Percentiles rank a stretch among this genome's conserved stretches.
phyloP scores from a whole-genome alignment of 1,140 invertebrate genomes.

The Pygmarrhopalites habei region DNA sequence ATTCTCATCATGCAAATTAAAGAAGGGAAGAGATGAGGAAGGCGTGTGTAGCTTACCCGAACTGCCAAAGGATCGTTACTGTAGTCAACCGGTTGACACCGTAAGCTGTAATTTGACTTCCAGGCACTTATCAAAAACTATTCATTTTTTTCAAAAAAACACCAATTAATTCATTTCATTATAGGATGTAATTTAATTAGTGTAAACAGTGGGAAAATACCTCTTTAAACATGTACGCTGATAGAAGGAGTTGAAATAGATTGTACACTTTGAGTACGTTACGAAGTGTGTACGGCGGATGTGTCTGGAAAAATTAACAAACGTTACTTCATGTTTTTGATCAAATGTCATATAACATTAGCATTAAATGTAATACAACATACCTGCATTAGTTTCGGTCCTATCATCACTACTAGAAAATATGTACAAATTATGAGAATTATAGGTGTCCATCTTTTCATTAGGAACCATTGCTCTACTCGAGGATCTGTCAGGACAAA shows the following conservation, averaged over 20 bases:
- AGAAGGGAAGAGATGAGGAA: background rate
- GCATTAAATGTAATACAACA: too few relatives aligned
- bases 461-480: conserved; percentile 47
- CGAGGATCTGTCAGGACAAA: conserved; percentile 44
- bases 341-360: too few relatives aligned
- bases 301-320: too few relatives aligned
- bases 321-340: too few relatives aligned
- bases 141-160: background rate
- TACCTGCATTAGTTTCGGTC: conserved; percentile 46
- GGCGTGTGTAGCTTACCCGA: conserved; percentile 51
- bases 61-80: conserved; percentile 61
- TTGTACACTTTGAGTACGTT: conserved; percentile 47
- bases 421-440: conserved; percentile 43
- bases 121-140: conserved; percentile 57
- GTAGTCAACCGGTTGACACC: conserved; percentile 74
- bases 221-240: conserved; percentile 44
- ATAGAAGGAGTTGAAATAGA: conserved; percentile 44
- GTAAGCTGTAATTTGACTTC: conserved; percentile 65
- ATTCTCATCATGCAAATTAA: too few relatives aligned
- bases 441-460: conserved; percentile 45
- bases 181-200: conserved; percentile 12
- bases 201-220: conserved; percentile 30
- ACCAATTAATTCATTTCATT: background rate
- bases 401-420: conserved; percentile 44
- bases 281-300: conserved; percentile 44